Evolutionary conservation across 2,113 vertebrate genomes (phyloP).

Genomic region (Arothron firmamentum): DNA sequence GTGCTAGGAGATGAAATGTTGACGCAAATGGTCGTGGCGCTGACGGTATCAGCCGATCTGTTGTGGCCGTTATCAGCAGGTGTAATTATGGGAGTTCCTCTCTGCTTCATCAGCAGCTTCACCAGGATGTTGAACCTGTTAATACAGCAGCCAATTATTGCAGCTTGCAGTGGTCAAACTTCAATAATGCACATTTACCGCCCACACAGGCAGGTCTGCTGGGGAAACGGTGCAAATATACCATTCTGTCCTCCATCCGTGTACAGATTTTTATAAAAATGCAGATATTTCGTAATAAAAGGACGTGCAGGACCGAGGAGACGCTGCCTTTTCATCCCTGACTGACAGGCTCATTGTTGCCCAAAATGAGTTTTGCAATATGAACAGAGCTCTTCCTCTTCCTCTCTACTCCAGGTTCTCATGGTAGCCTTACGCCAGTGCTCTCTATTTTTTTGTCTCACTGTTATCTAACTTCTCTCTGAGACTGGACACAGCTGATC

Average conservation of each 20-base stretch:
- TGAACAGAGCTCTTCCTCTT: neutral
- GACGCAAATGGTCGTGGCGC: too few relatives aligned
- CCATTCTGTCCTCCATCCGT: too few relatives aligned
- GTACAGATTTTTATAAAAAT: too few relatives aligned
- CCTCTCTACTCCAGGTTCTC: neutral
- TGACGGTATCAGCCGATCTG: neutral
- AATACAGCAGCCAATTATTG: slow-evolving; percentile 37
- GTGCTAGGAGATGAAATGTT: neutral
- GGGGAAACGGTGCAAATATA: too few relatives aligned
- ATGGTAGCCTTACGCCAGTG: slow-evolving; percentile 4
- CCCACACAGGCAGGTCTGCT: slow-evolving; percentile 3
- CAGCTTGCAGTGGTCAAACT: slow-evolving; percentile 16
- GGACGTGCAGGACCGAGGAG: slow-evolving; percentile 12
- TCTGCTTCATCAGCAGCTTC: slow-evolving; percentile 20
- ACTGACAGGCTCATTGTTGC: slow-evolving; percentile 41
- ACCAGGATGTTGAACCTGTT: slow-evolving; percentile 25
- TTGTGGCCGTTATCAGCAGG: neutral
- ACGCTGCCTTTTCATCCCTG: slow-evolving; percentile 30
- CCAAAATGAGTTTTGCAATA: slow-evolving; percentile 29
- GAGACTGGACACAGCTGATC: slow-evolving; percentile 30
- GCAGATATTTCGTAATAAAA: too few relatives aligned
- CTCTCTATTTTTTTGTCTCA: slow-evolving; percentile 17
- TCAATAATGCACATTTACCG: slow-evolving; percentile 45
- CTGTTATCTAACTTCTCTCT: slow-evolving; percentile 20
- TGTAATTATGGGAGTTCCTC: slow-evolving; percentile 11